phyloP scores from a whole-genome alignment of 2,113 vertebrate genomes.

The Mola mola region DNA sequence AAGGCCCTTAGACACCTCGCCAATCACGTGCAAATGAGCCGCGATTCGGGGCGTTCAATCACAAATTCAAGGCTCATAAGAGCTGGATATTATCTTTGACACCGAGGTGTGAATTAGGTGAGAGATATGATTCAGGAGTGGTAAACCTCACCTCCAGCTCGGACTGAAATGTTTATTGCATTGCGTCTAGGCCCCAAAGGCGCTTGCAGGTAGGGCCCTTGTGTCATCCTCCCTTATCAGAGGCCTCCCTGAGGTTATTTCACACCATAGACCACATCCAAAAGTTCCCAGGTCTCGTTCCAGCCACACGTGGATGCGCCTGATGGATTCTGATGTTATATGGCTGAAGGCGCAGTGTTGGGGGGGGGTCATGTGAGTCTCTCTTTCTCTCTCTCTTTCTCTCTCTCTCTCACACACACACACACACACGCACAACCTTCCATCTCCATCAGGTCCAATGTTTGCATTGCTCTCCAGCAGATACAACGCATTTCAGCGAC shows the following conservation, averaged over 20 bases:
- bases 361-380: no score
- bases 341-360: neutral
- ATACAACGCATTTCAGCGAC: constrained; percentile 69
- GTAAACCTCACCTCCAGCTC: neutral
- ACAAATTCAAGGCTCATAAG: constrained; percentile 17
- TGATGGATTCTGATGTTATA: constrained; percentile 23
- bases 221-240: constrained; percentile 15
- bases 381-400: constrained; percentile 13
- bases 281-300: constrained; percentile 24
- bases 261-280: constrained; percentile 29
- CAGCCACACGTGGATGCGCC: constrained; percentile 8
- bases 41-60: constrained; percentile 21
- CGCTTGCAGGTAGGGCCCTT: neutral
- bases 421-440: neutral
- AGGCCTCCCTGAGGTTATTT: constrained; percentile 8
- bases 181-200: constrained; percentile 1
- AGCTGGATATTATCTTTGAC: constrained; percentile 38
- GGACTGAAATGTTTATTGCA: neutral
- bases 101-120: constrained; percentile 55
- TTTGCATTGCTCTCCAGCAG: constrained; percentile 72
- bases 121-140: neutral
- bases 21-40: constrained; percentile 27
- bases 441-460: constrained; percentile 66
- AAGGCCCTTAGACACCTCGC: constrained; percentile 3
- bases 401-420: constrained; percentile 4